Percentiles rank a stretch among this genome's conserved stretches.
phyloP scores from a whole-genome alignment of 2,888 invertebrate genomes.

The Volucella inflata region DNA sequence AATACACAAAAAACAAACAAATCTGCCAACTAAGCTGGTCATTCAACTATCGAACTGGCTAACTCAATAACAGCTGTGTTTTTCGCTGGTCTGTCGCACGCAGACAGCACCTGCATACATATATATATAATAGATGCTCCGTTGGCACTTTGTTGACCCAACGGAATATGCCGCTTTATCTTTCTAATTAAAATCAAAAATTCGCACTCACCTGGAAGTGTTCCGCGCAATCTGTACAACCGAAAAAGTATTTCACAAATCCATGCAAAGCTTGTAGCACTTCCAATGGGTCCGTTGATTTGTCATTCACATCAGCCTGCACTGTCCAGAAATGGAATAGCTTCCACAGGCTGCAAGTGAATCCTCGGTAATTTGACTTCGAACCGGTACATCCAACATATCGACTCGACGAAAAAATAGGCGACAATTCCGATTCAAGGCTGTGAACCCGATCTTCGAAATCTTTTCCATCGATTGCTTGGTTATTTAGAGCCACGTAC shows the following conservation, averaged over 20 bases:
- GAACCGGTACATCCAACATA: conserved; percentile 95
- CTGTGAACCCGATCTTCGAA: conserved; percentile 85
- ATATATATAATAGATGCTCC: not conserved
- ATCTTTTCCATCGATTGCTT: conserved; percentile 86
- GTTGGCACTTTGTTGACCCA: conserved; percentile 18
- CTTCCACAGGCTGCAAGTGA: conserved; percentile 97
- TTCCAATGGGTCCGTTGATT: conserved; percentile 86
- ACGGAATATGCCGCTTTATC: conserved; percentile 1
- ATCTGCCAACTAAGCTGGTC: conserved; percentile 47
- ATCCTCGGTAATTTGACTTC: conserved; percentile 89
- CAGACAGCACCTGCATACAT: too few species aligned
- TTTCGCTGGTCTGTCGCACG: not conserved
- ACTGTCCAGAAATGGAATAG: conserved; percentile 96
- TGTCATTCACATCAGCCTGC: conserved; percentile 86
- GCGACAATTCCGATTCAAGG: conserved; percentile 85
- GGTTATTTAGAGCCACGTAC: conserved; percentile 84
- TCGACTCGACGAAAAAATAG: conserved; percentile 84
- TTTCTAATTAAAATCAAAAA: not conserved
- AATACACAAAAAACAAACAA: not conserved
- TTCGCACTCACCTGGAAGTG: conserved; percentile 89
- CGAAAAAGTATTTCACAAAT: conserved; percentile 96
- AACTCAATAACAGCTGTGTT: not conserved
- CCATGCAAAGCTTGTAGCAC: conserved; percentile 93
- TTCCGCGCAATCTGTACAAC: conserved; percentile 94
- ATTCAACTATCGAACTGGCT: conserved; percentile 54